Evolutionary conservation across 2,888 invertebrate species (phyloP).

Genomic region (Timandra comae): DNA sequence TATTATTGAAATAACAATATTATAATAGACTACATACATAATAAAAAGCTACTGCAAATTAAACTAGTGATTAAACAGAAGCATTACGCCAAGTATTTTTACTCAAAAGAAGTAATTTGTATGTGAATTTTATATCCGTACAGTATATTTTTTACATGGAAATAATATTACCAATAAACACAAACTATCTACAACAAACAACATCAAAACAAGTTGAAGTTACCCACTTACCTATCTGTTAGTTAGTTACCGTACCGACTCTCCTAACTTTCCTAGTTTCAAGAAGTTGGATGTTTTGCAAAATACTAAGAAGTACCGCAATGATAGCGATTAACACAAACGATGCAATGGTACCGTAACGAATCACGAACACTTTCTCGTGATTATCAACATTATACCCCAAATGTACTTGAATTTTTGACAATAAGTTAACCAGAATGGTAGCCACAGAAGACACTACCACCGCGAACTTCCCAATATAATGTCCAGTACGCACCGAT

Average conservation of each 20-base stretch:
- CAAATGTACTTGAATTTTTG: conserved; percentile 61
- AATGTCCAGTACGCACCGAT: conserved; percentile 80
- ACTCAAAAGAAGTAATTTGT: too few species aligned
- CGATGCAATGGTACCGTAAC: conserved; percentile 42
- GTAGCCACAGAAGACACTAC: conserved; percentile 74
- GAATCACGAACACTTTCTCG: conserved; percentile 49
- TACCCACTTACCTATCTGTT: conserved; percentile 14
- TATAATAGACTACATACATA: too few species aligned
- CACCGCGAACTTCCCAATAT: conserved; percentile 78
- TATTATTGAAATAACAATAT: too few species aligned
- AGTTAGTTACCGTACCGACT: conserved; percentile 43
- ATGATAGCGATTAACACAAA: conserved; percentile 40
- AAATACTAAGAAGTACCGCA: conserved; percentile 45
- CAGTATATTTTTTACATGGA: too few species aligned
- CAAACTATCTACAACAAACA: too few species aligned
- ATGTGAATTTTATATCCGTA: too few species aligned
- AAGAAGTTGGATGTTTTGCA: conserved; percentile 46
- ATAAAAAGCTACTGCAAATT: too few species aligned
- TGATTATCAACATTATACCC: conserved; percentile 66
- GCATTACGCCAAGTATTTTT: too few species aligned
- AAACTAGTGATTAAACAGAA: too few species aligned
- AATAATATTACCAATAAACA: too few species aligned
- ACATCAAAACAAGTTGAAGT: too few species aligned
- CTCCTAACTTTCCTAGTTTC: conserved; percentile 51
- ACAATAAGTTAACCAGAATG: conserved; percentile 76